A percentile compares a stretch with the other conserved stretches of the same genome.
phyloP scores from a whole-genome alignment of 2,113 vertebrate species.

The Lophochroa leadbeateri region DNA sequence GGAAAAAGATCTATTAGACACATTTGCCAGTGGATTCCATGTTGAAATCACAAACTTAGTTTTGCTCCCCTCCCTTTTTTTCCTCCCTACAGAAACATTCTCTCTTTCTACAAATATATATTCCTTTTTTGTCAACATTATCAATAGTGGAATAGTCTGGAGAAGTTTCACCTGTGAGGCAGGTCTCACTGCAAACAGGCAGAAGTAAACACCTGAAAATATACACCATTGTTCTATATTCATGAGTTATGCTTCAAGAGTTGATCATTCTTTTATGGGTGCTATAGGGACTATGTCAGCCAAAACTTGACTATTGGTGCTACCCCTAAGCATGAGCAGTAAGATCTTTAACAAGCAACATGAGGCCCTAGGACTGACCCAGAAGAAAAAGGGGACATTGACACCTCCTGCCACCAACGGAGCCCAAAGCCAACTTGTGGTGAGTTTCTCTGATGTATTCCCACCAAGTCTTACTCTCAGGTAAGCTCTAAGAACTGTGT shows the following conservation, averaged over 20 bases:
- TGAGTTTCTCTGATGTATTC: not conserved
- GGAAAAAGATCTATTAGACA: not conserved
- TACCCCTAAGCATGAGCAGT: not conserved
- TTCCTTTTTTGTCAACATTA: not conserved
- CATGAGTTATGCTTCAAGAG: not conserved
- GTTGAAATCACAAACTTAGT: not conserved
- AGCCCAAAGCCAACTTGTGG: not conserved
- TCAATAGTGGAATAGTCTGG: not conserved
- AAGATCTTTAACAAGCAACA: not conserved
- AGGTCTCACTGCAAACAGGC: not conserved
- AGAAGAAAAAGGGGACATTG: not conserved
- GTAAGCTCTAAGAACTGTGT: not conserved
- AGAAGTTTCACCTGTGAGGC: not conserved
- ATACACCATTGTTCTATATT: accelerated
- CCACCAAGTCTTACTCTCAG: accelerated
- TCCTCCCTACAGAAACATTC: not conserved
- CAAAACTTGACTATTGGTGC: not conserved
- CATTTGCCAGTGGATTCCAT: not conserved
- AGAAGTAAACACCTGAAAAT: not conserved
- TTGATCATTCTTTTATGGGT: not conserved
- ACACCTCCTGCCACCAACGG: not conserved
- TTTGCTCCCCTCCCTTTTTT: not conserved
- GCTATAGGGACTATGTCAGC: not conserved
- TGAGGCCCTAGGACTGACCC: not conserved
- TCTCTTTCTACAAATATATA: not conserved